phyloP scores from a whole-genome alignment of 2,888 invertebrate genomes.

The Chymomyza procnemis region DNA sequence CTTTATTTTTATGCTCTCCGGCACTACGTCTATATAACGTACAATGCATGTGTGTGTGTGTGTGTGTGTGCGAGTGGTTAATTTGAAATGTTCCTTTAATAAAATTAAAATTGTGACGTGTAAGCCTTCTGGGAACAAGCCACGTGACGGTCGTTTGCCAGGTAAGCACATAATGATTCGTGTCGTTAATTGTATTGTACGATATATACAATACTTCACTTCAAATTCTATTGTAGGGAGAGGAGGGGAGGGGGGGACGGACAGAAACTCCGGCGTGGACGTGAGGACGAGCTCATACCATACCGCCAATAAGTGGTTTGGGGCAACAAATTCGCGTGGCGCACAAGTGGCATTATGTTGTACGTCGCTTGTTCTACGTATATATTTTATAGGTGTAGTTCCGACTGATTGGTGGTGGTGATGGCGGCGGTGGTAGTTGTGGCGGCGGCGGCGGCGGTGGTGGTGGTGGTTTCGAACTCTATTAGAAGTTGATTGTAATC shows the following conservation, averaged over 20 bases:
- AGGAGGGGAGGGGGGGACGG: too few species aligned
- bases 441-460: too few species aligned
- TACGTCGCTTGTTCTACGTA: constrained; percentile 2
- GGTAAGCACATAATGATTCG: constrained; percentile 77
- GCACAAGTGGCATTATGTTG: constrained; percentile 34
- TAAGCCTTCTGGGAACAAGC: constrained; percentile 77
- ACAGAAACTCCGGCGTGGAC: neutral
- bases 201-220: constrained; percentile 40
- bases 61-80: constrained; percentile 48
- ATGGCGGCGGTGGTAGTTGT: too few species aligned
- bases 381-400: neutral
- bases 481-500: constrained; percentile 76
- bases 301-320: constrained; percentile 6
- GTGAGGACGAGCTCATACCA: constrained; percentile 3
- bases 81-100: constrained; percentile 74
- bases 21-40: neutral
- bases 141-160: constrained; percentile 78
- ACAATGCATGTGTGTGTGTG: constrained; percentile 11
- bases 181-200: constrained; percentile 77
- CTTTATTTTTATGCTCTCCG: neutral
- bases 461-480: constrained; percentile 60
- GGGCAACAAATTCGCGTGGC: constrained; percentile 11
- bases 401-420: neutral
- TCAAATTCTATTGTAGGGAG: constrained; percentile 44
- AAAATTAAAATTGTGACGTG: constrained; percentile 76